These are phyloP conservation scores for Drosophila mimica DNA, from an alignment of 2,888 invertebrate species.

Conservation along the genomic window DNA sequence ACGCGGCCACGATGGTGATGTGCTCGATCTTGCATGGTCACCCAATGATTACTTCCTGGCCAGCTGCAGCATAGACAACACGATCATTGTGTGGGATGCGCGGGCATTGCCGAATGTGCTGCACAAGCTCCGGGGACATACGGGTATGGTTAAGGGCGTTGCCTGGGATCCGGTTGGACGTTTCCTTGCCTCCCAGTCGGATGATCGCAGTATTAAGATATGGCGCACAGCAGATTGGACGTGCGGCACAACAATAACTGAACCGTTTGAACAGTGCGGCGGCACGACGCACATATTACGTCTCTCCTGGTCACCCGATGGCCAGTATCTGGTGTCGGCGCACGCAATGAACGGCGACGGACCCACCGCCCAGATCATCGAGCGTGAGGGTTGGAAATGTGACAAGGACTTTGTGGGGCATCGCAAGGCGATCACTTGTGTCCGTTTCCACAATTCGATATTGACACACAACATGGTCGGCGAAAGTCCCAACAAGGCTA, in stretches of 20 bases:
- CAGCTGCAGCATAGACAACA: slow-evolving; percentile 98
- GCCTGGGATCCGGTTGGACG: slow-evolving; percentile 99
- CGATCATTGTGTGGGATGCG: slow-evolving; percentile 98
- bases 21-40: slow-evolving; percentile 98
- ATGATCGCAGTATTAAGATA: slow-evolving; percentile 96
- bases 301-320: slow-evolving; percentile 99
- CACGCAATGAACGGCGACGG: slow-evolving; percentile 99
- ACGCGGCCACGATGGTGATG: slow-evolving; percentile 96
- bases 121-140: slow-evolving; percentile 94
- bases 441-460: slow-evolving; percentile 95
- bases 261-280: slow-evolving; percentile 94
- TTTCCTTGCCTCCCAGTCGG: slow-evolving; percentile 98
- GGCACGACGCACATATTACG: slow-evolving; percentile 96
- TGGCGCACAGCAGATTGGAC: slow-evolving; percentile 99
- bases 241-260: slow-evolving; percentile 93
- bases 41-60: slow-evolving; percentile 97
- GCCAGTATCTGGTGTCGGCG: slow-evolving; percentile 97
- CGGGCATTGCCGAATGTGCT: slow-evolving; percentile 94
- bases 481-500: slow-evolving; percentile 84
- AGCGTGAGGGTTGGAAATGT: slow-evolving; percentile 96
- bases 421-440: slow-evolving; percentile 97
- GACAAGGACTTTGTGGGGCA: slow-evolving; percentile 99
- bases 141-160: slow-evolving; percentile 97
- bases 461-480: slow-evolving; percentile 88
- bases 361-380: slow-evolving; percentile 98